Evolutionary conservation across 2,797 vertebrate genomes (phyloP), one percentile per base, ranked within the genome.

Genomic region (Muscicapa striata): DNA sequence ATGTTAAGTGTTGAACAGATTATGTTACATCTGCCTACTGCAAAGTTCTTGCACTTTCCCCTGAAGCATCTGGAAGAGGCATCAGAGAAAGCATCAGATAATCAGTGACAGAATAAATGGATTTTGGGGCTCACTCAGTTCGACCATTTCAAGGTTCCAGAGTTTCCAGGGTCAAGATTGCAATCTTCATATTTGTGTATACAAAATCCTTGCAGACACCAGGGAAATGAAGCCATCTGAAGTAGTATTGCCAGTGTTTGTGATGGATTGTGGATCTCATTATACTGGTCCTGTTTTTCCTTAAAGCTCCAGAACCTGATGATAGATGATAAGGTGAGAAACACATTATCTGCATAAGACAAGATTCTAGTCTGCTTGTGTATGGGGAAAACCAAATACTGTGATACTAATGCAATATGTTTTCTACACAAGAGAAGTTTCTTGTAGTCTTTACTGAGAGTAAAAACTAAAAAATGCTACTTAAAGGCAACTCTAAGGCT

Each of bases 261-360:
- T 76, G 55, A 91, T n/a, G 40, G 43, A 36, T 43, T 87, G 36
- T 78, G 84, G 76, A 74, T 86, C 63, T 90, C 66, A 40, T 81
- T 79, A 86, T 15, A 62, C 45, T 36, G 63, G 43, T 91, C 23
- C 66, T 79, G 55, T 4, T 92, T 87, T 86, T 79, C 41, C 83
- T 84, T 87, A 91, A 88, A 94, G 69, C 30, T 93, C 48, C 74
- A 92, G 63, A 59, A 79, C 55, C 55, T n/a, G 73, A 78, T 73
- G 87, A 95, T 63, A 92, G 69, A 78, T 63, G 21, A 92, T 81
- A 67, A 96, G 82, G 87, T 84, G 74, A 88, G 38, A 91, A 96
- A 78, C 21, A 59, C 1, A 0, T 91, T 90, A 83, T 62, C 75
- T 77, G 30, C 10, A 22, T 24, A 74, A 48, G 32, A 67, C 21